These are phyloP conservation scores for Hymenochirus boettgeri DNA, from an alignment of 2,113 vertebrate species.

Conservation along the genomic window DNA sequence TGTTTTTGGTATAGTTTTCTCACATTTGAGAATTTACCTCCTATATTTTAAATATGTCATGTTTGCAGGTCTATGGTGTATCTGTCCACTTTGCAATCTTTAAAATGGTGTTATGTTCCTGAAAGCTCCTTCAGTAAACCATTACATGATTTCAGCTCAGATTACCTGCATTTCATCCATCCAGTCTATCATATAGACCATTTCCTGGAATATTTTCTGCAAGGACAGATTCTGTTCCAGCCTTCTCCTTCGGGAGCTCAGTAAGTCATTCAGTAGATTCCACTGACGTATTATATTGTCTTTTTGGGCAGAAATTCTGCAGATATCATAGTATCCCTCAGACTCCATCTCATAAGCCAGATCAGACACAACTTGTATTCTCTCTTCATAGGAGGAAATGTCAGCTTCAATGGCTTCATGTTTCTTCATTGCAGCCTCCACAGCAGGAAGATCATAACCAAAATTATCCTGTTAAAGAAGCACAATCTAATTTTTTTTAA, in stretches of 20 bases:
- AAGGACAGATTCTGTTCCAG: constrained; percentile 87
- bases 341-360: constrained; percentile 79
- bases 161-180: constrained; percentile 94
- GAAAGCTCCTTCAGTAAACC: too few species aligned
- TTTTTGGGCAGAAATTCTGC: constrained; percentile 78
- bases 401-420: constrained; percentile 94
- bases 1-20: too few species aligned
- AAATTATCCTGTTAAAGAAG: constrained; percentile 80
- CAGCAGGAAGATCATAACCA: constrained; percentile 87
- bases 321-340: constrained; percentile 82
- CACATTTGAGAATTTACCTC: too few species aligned
- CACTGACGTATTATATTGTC: constrained; percentile 91
- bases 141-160: fast-evolving
- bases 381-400: constrained; percentile 88
- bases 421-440: constrained; percentile 96
- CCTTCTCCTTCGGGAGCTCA: constrained; percentile 70
- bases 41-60: too few species aligned
- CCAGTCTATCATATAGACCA: constrained; percentile 98
- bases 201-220: constrained; percentile 94
- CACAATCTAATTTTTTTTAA: neutral
- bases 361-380: constrained; percentile 83
- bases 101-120: too few species aligned
- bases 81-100: too few species aligned
- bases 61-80: too few species aligned
- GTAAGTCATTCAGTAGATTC: constrained; percentile 80